These are phyloP conservation scores for Sebastes dallii DNA, from an alignment of 2,797 vertebrate species.

Conservation along the genomic window DNA sequence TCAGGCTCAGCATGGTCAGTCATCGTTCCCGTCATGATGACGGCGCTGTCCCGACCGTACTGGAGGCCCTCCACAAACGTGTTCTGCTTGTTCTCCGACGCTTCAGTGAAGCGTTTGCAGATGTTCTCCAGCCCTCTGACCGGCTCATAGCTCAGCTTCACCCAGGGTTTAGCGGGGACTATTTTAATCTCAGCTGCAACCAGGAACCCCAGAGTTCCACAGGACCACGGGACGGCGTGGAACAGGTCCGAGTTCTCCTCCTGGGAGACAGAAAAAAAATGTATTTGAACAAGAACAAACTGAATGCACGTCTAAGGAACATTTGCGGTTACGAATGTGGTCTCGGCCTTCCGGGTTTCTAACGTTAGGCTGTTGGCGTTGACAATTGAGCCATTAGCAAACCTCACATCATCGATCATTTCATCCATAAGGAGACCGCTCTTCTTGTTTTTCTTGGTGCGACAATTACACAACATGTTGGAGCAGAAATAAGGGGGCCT, in stretches of 20 bases:
- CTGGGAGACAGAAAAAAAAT: constrained; percentile 64
- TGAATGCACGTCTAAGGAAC: not conserved
- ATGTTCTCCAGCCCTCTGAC: constrained; percentile 90
- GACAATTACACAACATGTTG: not conserved
- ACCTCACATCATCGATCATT: not conserved
- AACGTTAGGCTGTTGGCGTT: not conserved
- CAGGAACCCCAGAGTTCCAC: constrained; percentile 96
- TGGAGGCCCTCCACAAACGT: constrained; percentile 94
- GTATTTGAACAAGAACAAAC: not conserved
- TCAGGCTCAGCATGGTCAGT: constrained; percentile 87
- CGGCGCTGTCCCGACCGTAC: constrained; percentile 90
- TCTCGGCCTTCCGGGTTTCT: not conserved
- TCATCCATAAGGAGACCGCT: not conserved
- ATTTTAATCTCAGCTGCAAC: constrained; percentile 97
- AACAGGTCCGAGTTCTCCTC: constrained; percentile 96
- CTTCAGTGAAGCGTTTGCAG: constrained; percentile 88
- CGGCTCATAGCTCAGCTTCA: constrained; percentile 89
- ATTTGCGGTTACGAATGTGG: not conserved
- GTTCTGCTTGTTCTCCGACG: constrained; percentile 88
- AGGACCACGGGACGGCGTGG: constrained; percentile 98
- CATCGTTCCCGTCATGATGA: constrained; percentile 96
- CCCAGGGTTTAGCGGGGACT: constrained; percentile 90
- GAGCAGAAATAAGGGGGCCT: no score
- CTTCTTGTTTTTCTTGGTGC: not conserved
- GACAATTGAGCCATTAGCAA: not conserved